phyloP scores from a whole-genome alignment of 2,888 invertebrate species.

The Buathra laborator region DNA sequence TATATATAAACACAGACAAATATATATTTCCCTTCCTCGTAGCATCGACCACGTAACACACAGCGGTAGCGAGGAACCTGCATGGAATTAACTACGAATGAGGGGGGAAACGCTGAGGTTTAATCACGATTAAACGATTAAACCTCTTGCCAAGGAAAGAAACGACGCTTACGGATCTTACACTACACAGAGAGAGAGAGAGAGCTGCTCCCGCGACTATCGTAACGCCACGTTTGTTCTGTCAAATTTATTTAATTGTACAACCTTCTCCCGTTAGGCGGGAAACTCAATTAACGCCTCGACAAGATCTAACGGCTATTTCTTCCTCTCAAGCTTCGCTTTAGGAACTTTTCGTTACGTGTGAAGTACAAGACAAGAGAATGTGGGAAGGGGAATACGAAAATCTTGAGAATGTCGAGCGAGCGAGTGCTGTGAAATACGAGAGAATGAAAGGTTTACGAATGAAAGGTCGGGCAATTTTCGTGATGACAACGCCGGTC shows the following conservation, averaged over 20 bases:
- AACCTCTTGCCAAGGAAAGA: conserved; percentile 8
- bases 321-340: neutral
- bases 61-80: neutral
- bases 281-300: conserved; percentile 42
- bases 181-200: no score
- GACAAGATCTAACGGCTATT: conserved; percentile 33
- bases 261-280: conserved; percentile 18
- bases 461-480: neutral
- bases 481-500: neutral
- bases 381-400: neutral
- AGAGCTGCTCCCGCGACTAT: neutral
- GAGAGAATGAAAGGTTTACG: neutral
- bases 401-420: conserved; percentile 4
- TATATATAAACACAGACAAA: no score
- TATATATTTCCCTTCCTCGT: neutral
- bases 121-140: conserved; percentile 13
- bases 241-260: conserved; percentile 39
- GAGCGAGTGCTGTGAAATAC: neutral
- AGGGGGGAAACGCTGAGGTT: neutral
- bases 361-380: neutral
- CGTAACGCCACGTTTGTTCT: conserved; percentile 5
- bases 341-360: neutral
- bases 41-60: neutral
- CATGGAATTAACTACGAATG: neutral
- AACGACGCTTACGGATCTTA: neutral